phyloP scores from a whole-genome alignment of 1,140 invertebrate genomes.

The Lepidotrigona ventralis region DNA sequence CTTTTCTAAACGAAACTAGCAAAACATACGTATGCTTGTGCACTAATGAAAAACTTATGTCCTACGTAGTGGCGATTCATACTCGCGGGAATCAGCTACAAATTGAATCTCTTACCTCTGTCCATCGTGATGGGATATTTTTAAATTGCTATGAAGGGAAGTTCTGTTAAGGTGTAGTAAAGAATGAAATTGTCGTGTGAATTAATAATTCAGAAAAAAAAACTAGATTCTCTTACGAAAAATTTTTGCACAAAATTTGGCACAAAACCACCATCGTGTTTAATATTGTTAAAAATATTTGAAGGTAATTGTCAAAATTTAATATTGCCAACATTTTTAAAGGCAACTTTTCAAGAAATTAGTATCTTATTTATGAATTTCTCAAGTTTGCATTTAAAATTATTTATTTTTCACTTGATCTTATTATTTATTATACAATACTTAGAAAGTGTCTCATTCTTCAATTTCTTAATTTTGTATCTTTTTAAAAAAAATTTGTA shows the following conservation, averaged over 20 bases:
- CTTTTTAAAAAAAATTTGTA: not conserved
- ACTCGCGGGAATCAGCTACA: constrained; percentile 42
- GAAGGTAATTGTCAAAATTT: not conserved
- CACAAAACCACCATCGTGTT: not conserved
- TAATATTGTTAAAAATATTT: not conserved
- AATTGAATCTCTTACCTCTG: constrained; percentile 48
- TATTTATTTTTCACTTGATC: too few relatives aligned
- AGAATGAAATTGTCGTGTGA: not conserved
- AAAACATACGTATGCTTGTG: constrained; percentile 36
- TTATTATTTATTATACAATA: too few relatives aligned
- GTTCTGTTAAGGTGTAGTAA: constrained; percentile 13
- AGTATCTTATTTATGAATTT: too few relatives aligned
- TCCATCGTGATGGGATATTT: constrained; percentile 31
- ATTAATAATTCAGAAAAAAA: not conserved
- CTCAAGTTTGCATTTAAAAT: too few relatives aligned
- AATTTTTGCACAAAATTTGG: not conserved
- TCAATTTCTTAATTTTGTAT: not conserved
- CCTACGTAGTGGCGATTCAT: constrained; percentile 38
- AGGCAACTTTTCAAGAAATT: too few relatives aligned
- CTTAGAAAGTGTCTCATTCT: not conserved
- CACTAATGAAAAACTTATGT: constrained; percentile 40
- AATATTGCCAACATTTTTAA: not conserved
- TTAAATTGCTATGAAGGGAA: constrained; percentile 36
- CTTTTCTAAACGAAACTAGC: constrained; percentile 39
- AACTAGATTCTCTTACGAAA: not conserved